These are phyloP conservation scores for Lypha dubia DNA, from an alignment of 2,888 invertebrate species.

Conservation along the genomic window DNA sequence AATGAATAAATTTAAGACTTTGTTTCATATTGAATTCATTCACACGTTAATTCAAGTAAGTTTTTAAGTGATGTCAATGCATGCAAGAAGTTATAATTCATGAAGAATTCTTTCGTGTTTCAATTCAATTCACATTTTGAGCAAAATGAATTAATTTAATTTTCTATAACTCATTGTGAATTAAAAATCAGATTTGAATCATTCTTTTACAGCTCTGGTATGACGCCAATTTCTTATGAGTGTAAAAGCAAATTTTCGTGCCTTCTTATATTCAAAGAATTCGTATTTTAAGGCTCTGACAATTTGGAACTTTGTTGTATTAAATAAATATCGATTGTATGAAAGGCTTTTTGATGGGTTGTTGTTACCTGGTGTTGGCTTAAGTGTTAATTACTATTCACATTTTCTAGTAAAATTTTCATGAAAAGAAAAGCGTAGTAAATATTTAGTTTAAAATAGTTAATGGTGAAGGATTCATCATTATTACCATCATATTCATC, in stretches of 20 bases:
- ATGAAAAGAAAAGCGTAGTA: slow-evolving; percentile 42
- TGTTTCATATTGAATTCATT: too few species aligned
- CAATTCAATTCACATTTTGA: too few species aligned
- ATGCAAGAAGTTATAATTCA: too few species aligned
- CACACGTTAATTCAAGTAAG: too few species aligned
- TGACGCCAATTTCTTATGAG: not conserved
- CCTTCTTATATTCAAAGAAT: not conserved
- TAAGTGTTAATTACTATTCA: slow-evolving; percentile 80
- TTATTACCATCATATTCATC: not conserved
- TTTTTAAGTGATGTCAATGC: too few species aligned
- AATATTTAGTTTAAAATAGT: not conserved
- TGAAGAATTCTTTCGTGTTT: too few species aligned
- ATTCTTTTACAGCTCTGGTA: too few species aligned
- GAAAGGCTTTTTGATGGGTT: slow-evolving; percentile 36
- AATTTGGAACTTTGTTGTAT: not conserved
- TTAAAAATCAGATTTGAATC: too few species aligned
- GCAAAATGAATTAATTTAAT: too few species aligned
- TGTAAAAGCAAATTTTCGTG: not conserved
- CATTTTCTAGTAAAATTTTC: slow-evolving; percentile 66
- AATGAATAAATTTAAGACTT: too few species aligned
- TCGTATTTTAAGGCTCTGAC: not conserved
- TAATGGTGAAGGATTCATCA: slow-evolving; percentile 10
- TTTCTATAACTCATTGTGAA: too few species aligned
- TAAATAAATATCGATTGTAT: slow-evolving; percentile 35
- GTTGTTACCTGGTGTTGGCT: slow-evolving; percentile 74